Base-by-base conservation (phyloP, 2,888 invertebrate genomes). In the Julus scanicus region DNA sequence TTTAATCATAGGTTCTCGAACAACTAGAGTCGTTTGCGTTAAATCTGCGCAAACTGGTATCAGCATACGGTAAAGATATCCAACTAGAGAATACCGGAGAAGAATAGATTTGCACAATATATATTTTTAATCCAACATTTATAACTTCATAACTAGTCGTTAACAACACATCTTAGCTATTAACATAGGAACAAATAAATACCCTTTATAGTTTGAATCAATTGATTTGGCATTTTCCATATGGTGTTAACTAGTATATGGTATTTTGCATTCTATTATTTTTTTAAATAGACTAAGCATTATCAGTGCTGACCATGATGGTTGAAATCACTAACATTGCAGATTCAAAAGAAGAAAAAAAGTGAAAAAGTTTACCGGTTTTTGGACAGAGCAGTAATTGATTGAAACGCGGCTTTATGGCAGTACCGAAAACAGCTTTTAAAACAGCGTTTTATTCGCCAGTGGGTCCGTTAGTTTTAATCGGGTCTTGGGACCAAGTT, bases 401-500 rank as follows among this genome's bases (percentile, higher is more conserved):
- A 15, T 29, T 53, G 53, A 9, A 53, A 17, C 15, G 6, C 53
- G 17, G 53, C 53, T 53, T 53, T 13, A 17, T 13, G 15, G 53
- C 3, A 13, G 15, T 13, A 0, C 20, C 20, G 5, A 11, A 5
- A 63, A 63, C 20, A 63, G 20, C 63, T 20, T 11, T 8, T 20
- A 20, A 20, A 17, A 15, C 4, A 29, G 29, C 29, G 29, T 29
- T 49, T 49, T 49, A 53, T 53, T 53, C 15, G 15, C 20, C 63
- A 1, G 5, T 20, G 8, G 63, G n/a, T 63, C 20, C 29, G 29
- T 29, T 29, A 1, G 29, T 84, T n/a, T 88, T 90, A 91, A 86
- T 90, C 90, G 3, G 91, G 87, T 88, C 92, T 91, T 40, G 94
- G 92, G 90, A 93, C 93, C 20, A 96, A 93, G 39, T 93, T 93